Conservation (phyloP, 2,797 vertebrate genomes). For the Erpetoichthys calabaricus region DNA sequence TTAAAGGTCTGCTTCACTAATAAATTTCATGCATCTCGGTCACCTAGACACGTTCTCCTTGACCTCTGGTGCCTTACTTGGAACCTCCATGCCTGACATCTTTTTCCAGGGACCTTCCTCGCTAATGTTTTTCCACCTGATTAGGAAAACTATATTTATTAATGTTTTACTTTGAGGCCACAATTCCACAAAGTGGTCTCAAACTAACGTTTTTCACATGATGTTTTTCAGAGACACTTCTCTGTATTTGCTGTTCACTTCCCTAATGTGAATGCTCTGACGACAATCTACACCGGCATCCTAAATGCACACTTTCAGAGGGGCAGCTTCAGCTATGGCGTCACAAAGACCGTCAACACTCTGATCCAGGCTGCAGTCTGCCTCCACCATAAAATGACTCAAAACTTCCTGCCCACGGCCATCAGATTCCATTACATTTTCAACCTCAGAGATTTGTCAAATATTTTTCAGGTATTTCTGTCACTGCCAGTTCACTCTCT, state of each 20-base stretch:
- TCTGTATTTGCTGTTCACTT: constrained; percentile 58
- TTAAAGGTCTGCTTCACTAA: too few species aligned
- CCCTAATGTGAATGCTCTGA: constrained; percentile 45
- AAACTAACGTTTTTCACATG: too few species aligned
- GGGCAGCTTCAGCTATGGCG: constrained; percentile 54
- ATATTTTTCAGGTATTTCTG: constrained; percentile 47
- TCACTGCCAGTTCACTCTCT: constrained; percentile 15
- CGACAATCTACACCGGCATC: constrained; percentile 53
- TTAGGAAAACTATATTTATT: too few species aligned
- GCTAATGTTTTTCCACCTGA: too few species aligned
- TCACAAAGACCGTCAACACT: constrained; percentile 48
- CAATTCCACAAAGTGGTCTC: too few species aligned
- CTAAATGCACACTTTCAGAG: constrained; percentile 58
- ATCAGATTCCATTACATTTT: constrained; percentile 66
- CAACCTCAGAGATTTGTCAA: constrained; percentile 56
- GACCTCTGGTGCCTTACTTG: too few species aligned
- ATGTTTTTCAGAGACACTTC: constrained; percentile 29
- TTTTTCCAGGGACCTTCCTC: too few species aligned
- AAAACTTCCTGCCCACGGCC: constrained; percentile 61
- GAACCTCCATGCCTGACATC: too few species aligned
- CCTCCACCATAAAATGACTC: constrained; percentile 68
- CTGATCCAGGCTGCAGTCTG: constrained; percentile 48
- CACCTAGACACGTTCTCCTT: too few species aligned
- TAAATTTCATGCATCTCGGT: too few species aligned
- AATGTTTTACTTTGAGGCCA: too few species aligned